phyloP scores from a whole-genome alignment of 1,140 invertebrate genomes.

The Samia ricini region DNA sequence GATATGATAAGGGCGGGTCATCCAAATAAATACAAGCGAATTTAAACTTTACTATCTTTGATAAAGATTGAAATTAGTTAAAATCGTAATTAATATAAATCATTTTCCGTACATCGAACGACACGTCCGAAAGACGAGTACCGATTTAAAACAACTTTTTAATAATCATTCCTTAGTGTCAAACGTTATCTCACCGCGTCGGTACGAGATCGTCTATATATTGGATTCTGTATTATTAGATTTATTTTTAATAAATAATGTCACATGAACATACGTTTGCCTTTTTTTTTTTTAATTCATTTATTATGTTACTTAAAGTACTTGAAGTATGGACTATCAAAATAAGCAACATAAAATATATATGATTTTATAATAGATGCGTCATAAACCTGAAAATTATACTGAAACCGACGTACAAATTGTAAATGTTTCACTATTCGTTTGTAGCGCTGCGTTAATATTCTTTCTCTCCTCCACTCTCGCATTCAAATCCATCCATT shows the following conservation, averaged over 20 bases:
- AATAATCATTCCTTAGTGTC: slow-evolving; percentile 6
- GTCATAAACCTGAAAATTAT: too few species aligned
- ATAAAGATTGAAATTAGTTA: not conserved
- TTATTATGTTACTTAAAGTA: too few species aligned
- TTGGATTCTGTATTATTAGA: slow-evolving; percentile 7
- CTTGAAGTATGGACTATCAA: too few species aligned
- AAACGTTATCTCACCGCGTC: slow-evolving; percentile 2
- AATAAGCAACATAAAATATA: too few species aligned
- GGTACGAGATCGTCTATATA: not conserved
- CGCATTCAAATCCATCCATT: too few species aligned
- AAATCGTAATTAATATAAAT: not conserved
- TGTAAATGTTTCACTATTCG: too few species aligned
- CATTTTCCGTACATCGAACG: slow-evolving; percentile 8
- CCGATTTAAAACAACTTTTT: slow-evolving; percentile 5
- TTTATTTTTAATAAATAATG: slow-evolving; percentile 3
- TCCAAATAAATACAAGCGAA: not conserved
- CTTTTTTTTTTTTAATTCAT: not conserved
- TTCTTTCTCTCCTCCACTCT: too few species aligned
- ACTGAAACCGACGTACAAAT: too few species aligned
- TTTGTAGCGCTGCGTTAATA: too few species aligned
- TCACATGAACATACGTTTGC: not conserved
- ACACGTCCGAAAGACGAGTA: not conserved
- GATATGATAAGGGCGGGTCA: slow-evolving; percentile 23
- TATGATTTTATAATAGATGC: too few species aligned
- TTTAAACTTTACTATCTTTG: not conserved